Conservation (phyloP, 2,888 invertebrate genomes). For the Lasius platythorax region DNA sequence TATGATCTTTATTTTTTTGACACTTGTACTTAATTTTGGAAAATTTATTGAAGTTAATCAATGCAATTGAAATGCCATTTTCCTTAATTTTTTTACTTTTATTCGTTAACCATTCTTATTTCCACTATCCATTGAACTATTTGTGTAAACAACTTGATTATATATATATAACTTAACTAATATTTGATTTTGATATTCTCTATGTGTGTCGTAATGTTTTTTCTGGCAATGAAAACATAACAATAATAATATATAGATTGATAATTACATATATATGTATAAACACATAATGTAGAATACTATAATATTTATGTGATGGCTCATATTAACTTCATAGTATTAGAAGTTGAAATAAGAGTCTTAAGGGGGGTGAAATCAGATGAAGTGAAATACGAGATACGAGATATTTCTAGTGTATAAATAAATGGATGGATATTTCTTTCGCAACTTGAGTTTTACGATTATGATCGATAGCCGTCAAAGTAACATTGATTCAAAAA, state of each 20-base stretch:
- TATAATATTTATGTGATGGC: not conserved
- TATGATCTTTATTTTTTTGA: not conserved
- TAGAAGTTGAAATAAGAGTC: not conserved
- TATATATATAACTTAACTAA: not conserved
- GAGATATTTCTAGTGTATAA: not conserved
- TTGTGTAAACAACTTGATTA: not conserved
- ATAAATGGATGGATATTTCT: not conserved
- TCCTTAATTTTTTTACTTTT: not conserved
- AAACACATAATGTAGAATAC: not conserved
- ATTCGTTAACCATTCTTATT: not conserved
- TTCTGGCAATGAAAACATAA: not conserved
- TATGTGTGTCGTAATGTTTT: not conserved
- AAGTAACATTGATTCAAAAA: conserved; percentile 39
- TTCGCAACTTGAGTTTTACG: not conserved
- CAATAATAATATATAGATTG: not conserved
- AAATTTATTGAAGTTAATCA: not conserved
- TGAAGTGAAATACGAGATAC: not conserved
- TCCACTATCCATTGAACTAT: not conserved
- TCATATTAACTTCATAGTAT: not conserved
- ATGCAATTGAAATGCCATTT: not conserved
- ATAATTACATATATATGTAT: not conserved
- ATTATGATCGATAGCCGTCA: conserved; percentile 21
- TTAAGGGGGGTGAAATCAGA: not conserved
- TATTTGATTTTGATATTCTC: not conserved
- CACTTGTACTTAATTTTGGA: not conserved